Evolutionary conservation across 1,140 invertebrate genomes (phyloP), one percentile per base, ranked within the genome.

Genomic region (Belonocnema kinseyi): DNA sequence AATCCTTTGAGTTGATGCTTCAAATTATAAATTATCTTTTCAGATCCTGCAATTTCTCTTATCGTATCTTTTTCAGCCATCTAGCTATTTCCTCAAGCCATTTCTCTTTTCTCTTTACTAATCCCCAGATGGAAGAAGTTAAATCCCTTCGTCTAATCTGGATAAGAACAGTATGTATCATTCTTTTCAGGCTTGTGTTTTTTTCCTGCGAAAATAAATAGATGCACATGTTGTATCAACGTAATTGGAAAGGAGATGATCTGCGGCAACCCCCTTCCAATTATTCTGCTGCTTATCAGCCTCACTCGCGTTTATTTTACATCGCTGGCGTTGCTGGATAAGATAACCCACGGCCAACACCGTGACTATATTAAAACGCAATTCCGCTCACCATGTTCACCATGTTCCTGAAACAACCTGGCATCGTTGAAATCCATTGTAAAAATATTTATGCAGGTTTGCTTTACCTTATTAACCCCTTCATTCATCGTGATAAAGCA

Each of bases 401-500:
- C 33, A 40, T 46, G 61, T 66, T 40, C 26, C 10, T 66, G 3
- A 33, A 5, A 66, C 26, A 66, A 40, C 16, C 61, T 33, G 5
- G 61, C 14, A 66, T 66, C 61, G 61, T 66, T 66, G n/a, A 66
- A 66, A 66, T 66, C 61, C 61, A 66, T 66, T 66, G 61, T 33
- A 40, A 66, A 66, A 66, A 66, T 66, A 66, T 66, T 66, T 66
- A 66, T 66, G 4, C 33, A n/a, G 8, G n/a, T 56, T 56, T 17
- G 12, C n/a, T 56, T 46, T 46, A 0, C 10, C 6, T 46, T 46
- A 46, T 10, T 8, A 46, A 46, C 40, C 40, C 26, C 26, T 33
- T 33, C 26, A 33, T 33, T 5, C 3, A 33, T 5, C 26, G 4
- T 33, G 26, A 33, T 33, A 5, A 33, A 2, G 21, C 21, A 33